Percentiles rank a stretch among this genome's conserved stretches.
Evolutionary conservation across 2,113 vertebrate species (phyloP).

Genomic region (Ictidomys tridecemlineatus): DNA sequence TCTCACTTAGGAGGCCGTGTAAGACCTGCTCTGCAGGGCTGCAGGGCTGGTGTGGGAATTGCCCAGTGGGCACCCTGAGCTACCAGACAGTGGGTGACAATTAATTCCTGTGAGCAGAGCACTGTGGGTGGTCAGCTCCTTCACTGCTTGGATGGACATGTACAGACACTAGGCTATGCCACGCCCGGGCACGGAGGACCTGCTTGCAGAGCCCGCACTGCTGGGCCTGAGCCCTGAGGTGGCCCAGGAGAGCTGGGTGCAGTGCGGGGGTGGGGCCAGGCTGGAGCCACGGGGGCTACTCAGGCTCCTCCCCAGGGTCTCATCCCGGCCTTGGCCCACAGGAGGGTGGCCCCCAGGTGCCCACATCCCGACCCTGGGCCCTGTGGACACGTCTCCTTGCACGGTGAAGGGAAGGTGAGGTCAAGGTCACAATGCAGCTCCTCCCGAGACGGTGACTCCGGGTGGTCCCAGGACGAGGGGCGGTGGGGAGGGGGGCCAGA

Average conservation of each 20-base stretch:
- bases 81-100: neutral
- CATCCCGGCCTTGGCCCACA: neutral
- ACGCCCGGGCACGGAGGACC: rapidly evolving
- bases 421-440: neutral
- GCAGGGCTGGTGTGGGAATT: rapidly evolving
- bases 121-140: no score
- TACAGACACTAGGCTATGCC: rapidly evolving
- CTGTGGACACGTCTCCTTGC: rapidly evolving
- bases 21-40: neutral
- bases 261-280: neutral
- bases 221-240: neutral
- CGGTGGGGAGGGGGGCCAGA: neutral
- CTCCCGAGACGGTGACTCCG: neutral
- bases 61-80: no score
- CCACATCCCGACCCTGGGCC: rapidly evolving
- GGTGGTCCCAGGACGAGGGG: neutral
- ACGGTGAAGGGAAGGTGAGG: neutral
- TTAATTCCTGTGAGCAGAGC: neutral
- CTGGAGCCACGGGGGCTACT: neutral
- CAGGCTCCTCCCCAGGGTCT: no score
- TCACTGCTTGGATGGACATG: rapidly evolving
- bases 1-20: rapidly evolving
- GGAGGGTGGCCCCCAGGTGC: neutral
- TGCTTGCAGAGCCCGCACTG: rapidly evolving
- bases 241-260: neutral